phyloP scores from a whole-genome alignment of 2,888 invertebrate genomes.

The Chrysodeixis includens region DNA sequence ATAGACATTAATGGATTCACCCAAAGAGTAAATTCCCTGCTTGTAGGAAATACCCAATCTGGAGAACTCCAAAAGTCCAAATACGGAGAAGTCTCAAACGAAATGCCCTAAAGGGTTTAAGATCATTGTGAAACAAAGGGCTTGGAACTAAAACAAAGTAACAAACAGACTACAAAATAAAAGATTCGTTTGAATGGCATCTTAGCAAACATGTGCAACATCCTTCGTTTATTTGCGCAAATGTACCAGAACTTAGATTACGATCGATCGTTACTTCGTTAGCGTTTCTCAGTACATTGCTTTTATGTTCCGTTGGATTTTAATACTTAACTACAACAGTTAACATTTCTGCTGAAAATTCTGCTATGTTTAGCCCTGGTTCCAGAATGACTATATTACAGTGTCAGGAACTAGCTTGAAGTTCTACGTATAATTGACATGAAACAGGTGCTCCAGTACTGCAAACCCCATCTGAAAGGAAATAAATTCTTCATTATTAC shows the following conservation, averaged over 20 bases:
- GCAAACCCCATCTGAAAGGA: not conserved
- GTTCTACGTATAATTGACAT: not conserved
- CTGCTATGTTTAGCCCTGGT: slow-evolving; percentile 18
- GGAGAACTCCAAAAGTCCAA: not conserved
- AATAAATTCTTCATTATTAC: slow-evolving; percentile 1
- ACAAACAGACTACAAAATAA: slow-evolving; percentile 38
- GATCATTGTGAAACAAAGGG: not conserved
- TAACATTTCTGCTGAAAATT: slow-evolving; percentile 24
- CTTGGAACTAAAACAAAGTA: slow-evolving; percentile 38
- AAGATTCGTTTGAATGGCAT: slow-evolving; percentile 47
- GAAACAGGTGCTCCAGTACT: not conserved
- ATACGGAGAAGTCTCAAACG: not conserved
- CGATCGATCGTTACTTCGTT: slow-evolving; percentile 55
- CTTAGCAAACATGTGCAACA: slow-evolving; percentile 67
- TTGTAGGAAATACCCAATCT: not conserved
- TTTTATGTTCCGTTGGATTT: slow-evolving; percentile 47
- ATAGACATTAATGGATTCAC: too few relatives aligned
- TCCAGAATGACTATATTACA: not conserved
- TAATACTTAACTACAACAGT: slow-evolving; percentile 47
- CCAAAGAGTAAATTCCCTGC: not conserved
- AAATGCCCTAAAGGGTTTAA: not conserved
- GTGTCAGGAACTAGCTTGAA: not conserved
- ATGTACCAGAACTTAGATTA: slow-evolving; percentile 68
- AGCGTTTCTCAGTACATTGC: slow-evolving; percentile 52
- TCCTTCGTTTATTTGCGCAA: slow-evolving; percentile 71